Evolutionary conservation across 2,797 vertebrate species (phyloP).

Genomic region (Petrocephalus schoutedeni): DNA sequence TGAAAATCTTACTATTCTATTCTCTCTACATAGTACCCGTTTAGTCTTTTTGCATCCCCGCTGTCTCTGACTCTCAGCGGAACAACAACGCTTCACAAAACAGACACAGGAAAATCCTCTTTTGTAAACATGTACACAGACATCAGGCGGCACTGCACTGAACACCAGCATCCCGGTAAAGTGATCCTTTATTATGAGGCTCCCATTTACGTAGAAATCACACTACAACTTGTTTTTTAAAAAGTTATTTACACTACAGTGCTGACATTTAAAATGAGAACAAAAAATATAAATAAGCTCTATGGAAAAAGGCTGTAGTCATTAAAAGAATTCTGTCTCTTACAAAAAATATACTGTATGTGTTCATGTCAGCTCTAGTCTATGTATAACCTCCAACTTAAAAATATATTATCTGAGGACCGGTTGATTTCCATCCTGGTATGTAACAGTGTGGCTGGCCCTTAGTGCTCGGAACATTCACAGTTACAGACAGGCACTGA

Average conservation of each 20-base stretch:
- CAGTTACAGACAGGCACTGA: slow-evolving; percentile 88
- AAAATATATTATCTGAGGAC: slow-evolving; percentile 73
- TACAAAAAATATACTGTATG: slow-evolving; percentile 81
- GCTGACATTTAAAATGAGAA: slow-evolving; percentile 90
- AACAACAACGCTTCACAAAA: not conserved
- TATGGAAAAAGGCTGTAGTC: slow-evolving; percentile 82
- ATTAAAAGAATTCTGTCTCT: slow-evolving; percentile 82
- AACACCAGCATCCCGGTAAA: not conserved
- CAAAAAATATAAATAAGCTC: slow-evolving; percentile 90
- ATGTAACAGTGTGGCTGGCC: slow-evolving; percentile 77
- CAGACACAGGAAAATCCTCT: not conserved
- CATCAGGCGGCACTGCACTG: not conserved
- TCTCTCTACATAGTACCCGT: not conserved
- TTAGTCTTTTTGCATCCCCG: not conserved
- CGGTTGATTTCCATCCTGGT: slow-evolving; percentile 74
- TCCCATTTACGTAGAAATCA: slow-evolving; percentile 98
- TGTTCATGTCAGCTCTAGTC: slow-evolving; percentile 81
- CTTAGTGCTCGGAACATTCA: slow-evolving; percentile 80
- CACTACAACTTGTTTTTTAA: slow-evolving; percentile 69
- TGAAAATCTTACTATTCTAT: not conserved
- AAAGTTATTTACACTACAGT: slow-evolving; percentile 91
- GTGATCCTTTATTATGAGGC: slow-evolving; percentile 96
- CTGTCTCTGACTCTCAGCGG: not conserved
- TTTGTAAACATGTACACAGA: not conserved
- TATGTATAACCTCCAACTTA: slow-evolving; percentile 80